These are phyloP conservation scores for Archips crataeganus DNA, from an alignment of 2,888 invertebrate genomes.

Conservation along the genomic window DNA sequence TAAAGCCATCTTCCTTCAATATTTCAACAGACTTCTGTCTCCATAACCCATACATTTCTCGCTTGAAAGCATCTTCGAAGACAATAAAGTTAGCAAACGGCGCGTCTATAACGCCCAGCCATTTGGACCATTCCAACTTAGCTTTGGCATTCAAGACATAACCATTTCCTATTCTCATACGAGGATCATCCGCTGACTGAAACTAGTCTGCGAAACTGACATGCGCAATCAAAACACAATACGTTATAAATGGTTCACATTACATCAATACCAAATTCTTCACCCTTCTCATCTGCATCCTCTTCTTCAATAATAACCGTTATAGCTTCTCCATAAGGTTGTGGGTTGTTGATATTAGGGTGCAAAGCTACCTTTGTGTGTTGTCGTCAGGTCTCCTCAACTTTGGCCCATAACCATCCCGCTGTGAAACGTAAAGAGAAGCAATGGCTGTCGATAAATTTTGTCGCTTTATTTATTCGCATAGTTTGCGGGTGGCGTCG, in stretches of 20 bases:
- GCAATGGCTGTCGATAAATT: conserved; percentile 69
- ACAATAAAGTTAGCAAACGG: conserved; percentile 72
- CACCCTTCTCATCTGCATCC: conserved; percentile 36
- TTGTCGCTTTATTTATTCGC: conserved; percentile 61
- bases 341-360: neutral
- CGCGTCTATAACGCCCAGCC: conserved; percentile 64
- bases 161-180: conserved; percentile 76
- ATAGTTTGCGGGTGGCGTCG: conserved; percentile 55
- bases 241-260: conserved; percentile 81
- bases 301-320: conserved; percentile 27
- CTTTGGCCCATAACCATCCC: conserved; percentile 71
- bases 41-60: conserved; percentile 59
- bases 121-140: conserved; percentile 72
- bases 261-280: conserved; percentile 53
- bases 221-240: conserved; percentile 83
- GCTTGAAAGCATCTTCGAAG: conserved; percentile 59
- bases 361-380: conserved; percentile 48
- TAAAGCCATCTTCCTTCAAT: conserved; percentile 42
- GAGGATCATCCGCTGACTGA: conserved; percentile 67
- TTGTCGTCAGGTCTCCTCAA: conserved; percentile 63
- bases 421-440: conserved; percentile 73
- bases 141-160: conserved; percentile 72
- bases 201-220: conserved; percentile 73
- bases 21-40: conserved; percentile 44
- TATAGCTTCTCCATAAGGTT: conserved; percentile 41